These are phyloP conservation scores for Conus betulinus DNA, from an alignment of 1,140 invertebrate genomes.

Conservation along the genomic window DNA sequence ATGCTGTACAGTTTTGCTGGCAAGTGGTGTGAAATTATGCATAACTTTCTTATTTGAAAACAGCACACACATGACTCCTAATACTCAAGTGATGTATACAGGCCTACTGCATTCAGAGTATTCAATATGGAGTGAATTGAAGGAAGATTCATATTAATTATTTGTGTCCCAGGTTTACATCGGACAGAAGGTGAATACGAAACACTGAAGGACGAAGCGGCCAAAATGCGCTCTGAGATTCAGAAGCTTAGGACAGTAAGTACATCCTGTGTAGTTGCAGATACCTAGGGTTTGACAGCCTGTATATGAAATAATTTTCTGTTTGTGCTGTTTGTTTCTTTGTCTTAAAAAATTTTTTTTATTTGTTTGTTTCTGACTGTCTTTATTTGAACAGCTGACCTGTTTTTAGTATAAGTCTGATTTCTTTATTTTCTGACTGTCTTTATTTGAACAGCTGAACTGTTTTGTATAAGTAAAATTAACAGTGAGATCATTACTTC, in stretches of 20 bases:
- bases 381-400: no score
- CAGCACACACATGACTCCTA: no score
- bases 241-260: conserved; percentile 78
- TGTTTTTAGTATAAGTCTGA: no score
- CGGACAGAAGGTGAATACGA: conserved; percentile 86
- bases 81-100: background rate
- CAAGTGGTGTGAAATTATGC: no score
- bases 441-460: no score
- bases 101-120: background rate
- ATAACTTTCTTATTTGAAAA: no score
- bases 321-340: background rate
- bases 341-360: background rate
- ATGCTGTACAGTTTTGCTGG: no score
- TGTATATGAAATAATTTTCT: background rate
- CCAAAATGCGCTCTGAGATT: conserved; percentile 78
- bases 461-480: no score
- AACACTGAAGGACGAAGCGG: conserved; percentile 85
- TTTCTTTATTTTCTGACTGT: background rate
- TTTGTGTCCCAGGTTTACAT: conserved; percentile 80
- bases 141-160: background rate
- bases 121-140: conserved; percentile 80
- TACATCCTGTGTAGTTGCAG: conserved; percentile 10
- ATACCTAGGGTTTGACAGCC: no score
- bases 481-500: no score
- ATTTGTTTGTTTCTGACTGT: background rate